Evolutionary conservation across 2,797 vertebrate species (phyloP).

Genomic region (Phylloscopus collybita): DNA sequence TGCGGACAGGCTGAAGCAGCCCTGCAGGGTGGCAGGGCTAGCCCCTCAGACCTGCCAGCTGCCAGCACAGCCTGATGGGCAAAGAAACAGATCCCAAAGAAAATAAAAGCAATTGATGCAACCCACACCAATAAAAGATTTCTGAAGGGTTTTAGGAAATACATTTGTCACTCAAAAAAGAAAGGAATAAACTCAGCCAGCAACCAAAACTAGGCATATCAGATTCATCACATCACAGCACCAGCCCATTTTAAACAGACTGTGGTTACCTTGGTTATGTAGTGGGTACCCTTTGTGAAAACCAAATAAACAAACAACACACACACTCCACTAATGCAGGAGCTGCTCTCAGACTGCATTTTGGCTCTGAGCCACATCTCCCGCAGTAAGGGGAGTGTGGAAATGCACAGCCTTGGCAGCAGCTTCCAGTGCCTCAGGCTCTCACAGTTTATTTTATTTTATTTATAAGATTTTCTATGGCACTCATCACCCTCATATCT

Average conservation of each 20-base stretch:
- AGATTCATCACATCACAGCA: not conserved
- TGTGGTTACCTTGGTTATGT: slow-evolving; percentile 16
- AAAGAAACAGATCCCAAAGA: not conserved
- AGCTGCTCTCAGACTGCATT: slow-evolving; percentile 47
- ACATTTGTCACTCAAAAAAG: not conserved
- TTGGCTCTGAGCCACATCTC: slow-evolving; percentile 64
- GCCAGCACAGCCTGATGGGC: not conserved
- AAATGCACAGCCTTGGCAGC: slow-evolving; percentile 71
- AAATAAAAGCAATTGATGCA: not conserved
- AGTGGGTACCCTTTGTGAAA: slow-evolving; percentile 42
- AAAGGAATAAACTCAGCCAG: not conserved
- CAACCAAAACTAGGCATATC: not conserved
- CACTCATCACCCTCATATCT: slow-evolving; percentile 50
- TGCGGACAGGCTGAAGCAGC: not conserved
- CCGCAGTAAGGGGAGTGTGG: slow-evolving; percentile 52
- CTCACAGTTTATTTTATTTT: slow-evolving; percentile 72
- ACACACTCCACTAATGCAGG: slow-evolving; percentile 13
- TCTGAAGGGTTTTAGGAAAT: not conserved
- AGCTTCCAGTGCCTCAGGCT: slow-evolving; percentile 67
- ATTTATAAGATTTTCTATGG: slow-evolving; percentile 65
- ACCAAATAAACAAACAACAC: slow-evolving; percentile 49
- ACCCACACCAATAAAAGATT: not conserved
- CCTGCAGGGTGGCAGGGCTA: accelerated
- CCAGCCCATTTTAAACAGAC: not conserved
- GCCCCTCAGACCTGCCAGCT: not conserved